Percentiles rank a stretch among this genome's conserved stretches.
Conservation (phyloP, 2,113 vertebrate genomes). For the Clarias gariepinus region DNA sequence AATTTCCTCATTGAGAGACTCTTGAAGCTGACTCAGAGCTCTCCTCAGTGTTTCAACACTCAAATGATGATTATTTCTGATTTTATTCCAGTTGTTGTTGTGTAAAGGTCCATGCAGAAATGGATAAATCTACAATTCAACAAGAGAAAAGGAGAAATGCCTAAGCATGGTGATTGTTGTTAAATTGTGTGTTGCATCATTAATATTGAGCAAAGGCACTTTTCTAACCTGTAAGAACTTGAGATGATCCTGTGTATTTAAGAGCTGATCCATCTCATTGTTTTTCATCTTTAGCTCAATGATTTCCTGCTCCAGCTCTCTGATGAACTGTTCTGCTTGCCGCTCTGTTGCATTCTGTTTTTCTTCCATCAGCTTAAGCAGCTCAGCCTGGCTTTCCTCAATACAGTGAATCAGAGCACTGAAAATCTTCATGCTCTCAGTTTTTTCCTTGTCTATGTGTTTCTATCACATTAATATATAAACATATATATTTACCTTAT, state of each 20-base stretch:
- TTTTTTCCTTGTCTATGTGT: conserved; percentile 19
- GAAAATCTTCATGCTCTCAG: conserved; percentile 27
- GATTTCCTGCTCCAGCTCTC: conserved; percentile 31
- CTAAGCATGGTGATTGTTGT: not conserved
- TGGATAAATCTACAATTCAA: conserved; percentile 20
- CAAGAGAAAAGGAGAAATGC: conserved; percentile 16
- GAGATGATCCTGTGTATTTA: conserved; percentile 32
- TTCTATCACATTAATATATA: not conserved
- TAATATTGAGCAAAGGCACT: not conserved
- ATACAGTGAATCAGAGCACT: conserved; percentile 26
- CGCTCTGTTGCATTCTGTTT: conserved; percentile 32
- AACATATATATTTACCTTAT: too few species aligned
- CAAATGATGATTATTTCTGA: conserved; percentile 5
- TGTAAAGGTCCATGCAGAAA: conserved; percentile 32
- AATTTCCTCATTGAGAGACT: conserved; percentile 7
- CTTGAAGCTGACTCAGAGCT: conserved; percentile 27
- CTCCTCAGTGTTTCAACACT: conserved; percentile 11
- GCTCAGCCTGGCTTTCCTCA: conserved; percentile 30
- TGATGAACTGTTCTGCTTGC: conserved; percentile 21
- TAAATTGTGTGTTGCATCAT: not conserved
- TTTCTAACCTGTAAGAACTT: conserved; percentile 35
- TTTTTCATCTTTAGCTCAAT: conserved; percentile 17
- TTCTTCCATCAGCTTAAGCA: conserved; percentile 19
- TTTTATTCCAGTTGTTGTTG: conserved; percentile 19
- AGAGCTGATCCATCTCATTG: conserved; percentile 33